These are phyloP conservation scores for Eupithecia exiguata DNA, from an alignment of 2,888 invertebrate genomes.

Conservation along the genomic window DNA sequence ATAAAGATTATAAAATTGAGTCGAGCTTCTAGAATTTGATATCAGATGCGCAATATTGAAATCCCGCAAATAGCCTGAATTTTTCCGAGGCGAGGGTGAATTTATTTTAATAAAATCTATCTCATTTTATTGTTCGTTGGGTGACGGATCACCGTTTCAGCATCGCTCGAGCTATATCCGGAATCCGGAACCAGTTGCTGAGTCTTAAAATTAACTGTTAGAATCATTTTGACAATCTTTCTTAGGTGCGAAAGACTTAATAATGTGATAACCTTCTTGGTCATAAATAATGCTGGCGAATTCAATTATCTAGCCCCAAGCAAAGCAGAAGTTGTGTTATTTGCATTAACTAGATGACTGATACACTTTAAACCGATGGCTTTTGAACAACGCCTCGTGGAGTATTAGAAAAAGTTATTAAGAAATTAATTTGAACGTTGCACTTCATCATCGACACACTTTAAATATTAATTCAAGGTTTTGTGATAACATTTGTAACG, in stretches of 20 bases:
- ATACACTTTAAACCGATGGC: background rate
- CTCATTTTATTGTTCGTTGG: conserved; percentile 18
- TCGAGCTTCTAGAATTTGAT: conserved; percentile 1
- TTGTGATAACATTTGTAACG: conserved; percentile 25
- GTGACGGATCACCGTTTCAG: conserved; percentile 12
- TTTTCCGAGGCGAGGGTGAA: conserved; percentile 29
- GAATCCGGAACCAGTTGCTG: conserved; percentile 6
- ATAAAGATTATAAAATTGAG: background rate
- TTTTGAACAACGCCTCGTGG: background rate
- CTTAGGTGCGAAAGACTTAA: background rate
- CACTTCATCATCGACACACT: conserved; percentile 6
- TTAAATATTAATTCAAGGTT: conserved; percentile 29
- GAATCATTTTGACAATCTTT: background rate
- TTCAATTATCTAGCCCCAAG: no score
- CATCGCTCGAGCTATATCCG: conserved; percentile 9
- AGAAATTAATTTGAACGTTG: background rate
- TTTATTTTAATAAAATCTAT: conserved; percentile 32
- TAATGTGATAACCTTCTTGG: no score
- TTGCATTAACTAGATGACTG: no score
- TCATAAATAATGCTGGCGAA: no score
- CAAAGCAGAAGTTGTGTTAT: no score
- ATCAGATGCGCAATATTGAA: conserved; percentile 17
- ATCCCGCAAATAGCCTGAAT: conserved; percentile 30
- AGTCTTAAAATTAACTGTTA: background rate
- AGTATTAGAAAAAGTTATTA: background rate